phyloP scores from a whole-genome alignment of 2,113 vertebrate genomes.

The Prionailurus bengalensis region DNA sequence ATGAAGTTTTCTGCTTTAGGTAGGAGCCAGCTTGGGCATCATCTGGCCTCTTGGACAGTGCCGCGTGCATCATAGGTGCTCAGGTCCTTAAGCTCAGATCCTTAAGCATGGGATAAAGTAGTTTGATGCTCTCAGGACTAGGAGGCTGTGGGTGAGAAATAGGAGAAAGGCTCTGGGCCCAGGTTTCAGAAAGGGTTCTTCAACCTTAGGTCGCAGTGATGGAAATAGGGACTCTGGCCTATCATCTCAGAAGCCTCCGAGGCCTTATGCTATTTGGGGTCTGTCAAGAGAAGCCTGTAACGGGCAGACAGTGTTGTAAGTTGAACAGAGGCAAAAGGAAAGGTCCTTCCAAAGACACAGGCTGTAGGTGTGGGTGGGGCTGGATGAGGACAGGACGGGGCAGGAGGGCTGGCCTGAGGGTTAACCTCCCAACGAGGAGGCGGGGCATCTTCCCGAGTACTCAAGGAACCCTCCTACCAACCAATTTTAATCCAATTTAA shows the following conservation, averaged over 20 bases:
- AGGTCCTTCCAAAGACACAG: background rate
- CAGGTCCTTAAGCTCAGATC: background rate
- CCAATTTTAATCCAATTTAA: background rate
- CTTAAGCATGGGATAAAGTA: background rate
- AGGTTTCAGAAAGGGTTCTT: background rate
- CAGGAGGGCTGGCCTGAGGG: background rate
- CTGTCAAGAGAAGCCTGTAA: background rate
- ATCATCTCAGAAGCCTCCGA: background rate
- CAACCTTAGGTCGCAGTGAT: background rate
- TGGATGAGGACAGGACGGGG: background rate
- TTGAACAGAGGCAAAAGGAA: slow-evolving; percentile 16
- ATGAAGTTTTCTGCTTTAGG: background rate
- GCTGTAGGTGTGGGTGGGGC: background rate
- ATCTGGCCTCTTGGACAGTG: background rate
- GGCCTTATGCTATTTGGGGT: background rate
- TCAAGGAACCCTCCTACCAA: background rate
- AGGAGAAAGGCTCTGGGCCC: background rate
- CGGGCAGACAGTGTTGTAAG: background rate
- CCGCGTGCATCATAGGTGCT: background rate
- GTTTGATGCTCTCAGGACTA: background rate
- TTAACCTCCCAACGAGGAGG: background rate
- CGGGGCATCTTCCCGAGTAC: background rate
- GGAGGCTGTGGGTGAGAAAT: background rate
- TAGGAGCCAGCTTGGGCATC: background rate
- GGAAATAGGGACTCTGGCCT: background rate